Percentiles rank a stretch among this genome's conserved stretches.
phyloP scores from a whole-genome alignment of 1,140 invertebrate species.

The Drosophila littoralis region DNA sequence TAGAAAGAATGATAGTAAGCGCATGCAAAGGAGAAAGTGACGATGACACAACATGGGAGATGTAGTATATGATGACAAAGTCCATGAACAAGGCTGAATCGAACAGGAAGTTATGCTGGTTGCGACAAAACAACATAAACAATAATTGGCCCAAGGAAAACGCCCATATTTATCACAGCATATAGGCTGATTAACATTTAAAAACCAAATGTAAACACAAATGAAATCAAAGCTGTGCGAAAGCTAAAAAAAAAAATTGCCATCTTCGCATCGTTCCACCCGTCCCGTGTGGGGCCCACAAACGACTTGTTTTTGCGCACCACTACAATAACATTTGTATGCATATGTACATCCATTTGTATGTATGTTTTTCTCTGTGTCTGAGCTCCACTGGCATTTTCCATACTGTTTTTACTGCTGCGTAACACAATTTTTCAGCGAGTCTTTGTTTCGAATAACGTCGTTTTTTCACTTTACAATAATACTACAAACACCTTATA shows the following conservation, averaged over 20 bases:
- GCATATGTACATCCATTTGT: conserved; percentile 49
- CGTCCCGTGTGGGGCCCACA: conserved; percentile 12
- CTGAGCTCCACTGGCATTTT: conserved; percentile 69
- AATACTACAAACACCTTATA: background rate
- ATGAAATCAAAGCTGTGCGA: conserved; percentile 29
- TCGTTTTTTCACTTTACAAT: background rate
- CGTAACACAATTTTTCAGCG: conserved; percentile 55
- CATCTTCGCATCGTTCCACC: conserved; percentile 4
- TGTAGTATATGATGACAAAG: conserved; percentile 41
- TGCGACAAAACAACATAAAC: background rate
- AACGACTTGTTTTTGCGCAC: conserved; percentile 76
- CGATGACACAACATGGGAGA: conserved; percentile 46
- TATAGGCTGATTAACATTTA: conserved; percentile 27
- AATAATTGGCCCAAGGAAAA: conserved; percentile 45
- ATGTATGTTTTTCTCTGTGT: conserved; percentile 55
- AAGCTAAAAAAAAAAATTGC: conserved; percentile 39
- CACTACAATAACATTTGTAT: conserved; percentile 42
- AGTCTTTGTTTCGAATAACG: background rate
- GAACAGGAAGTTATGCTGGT: background rate
- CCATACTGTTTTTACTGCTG: conserved; percentile 58
- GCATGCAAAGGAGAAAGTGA: conserved; percentile 61
- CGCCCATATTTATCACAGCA: conserved; percentile 63
- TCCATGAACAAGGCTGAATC: conserved; percentile 17
- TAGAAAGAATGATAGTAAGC: conserved; percentile 43
- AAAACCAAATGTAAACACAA: conserved; percentile 34